Evolutionary conservation across 2,113 vertebrate species (phyloP).

Genomic region (Triplophysa siluroides): DNA sequence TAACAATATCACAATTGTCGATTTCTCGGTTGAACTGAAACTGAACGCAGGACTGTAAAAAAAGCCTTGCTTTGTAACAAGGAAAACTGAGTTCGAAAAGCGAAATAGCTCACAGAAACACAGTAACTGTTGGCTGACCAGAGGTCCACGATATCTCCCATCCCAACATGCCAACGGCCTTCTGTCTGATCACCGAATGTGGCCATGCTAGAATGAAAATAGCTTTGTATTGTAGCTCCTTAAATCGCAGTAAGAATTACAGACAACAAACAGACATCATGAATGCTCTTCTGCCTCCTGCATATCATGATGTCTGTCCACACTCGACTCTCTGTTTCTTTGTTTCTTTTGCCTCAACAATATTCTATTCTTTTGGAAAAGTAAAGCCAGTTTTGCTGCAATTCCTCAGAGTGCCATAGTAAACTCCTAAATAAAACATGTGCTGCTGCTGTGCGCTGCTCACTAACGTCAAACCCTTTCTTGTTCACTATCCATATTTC

Average conservation of each 20-base stretch:
- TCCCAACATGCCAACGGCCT: background rate
- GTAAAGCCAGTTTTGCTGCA: constrained; percentile 47
- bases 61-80: background rate
- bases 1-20: constrained; percentile 6
- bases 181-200: constrained; percentile 13
- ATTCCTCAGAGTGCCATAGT: constrained; percentile 62
- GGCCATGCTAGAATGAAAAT: constrained; percentile 11
- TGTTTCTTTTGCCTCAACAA: constrained; percentile 32
- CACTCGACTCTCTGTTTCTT: constrained; percentile 52
- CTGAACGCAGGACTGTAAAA: background rate
- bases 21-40: constrained; percentile 12
- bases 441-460: constrained; percentile 66
- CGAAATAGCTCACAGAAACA: background rate
- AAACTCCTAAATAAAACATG: constrained; percentile 76
- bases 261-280: constrained; percentile 43
- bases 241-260: constrained; percentile 18
- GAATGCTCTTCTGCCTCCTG: constrained; percentile 56
- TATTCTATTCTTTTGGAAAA: constrained; percentile 27
- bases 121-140: background rate
- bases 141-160: constrained; percentile 2
- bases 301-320: constrained; percentile 59
- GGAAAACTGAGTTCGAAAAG: background rate
- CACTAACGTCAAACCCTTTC: constrained; percentile 66
- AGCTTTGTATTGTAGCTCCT: constrained; percentile 6
- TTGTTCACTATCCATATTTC: constrained; percentile 71